These are phyloP conservation scores for Pterocles orientalis DNA, from an alignment of 2,113 vertebrate species.

Conservation along the genomic window DNA sequence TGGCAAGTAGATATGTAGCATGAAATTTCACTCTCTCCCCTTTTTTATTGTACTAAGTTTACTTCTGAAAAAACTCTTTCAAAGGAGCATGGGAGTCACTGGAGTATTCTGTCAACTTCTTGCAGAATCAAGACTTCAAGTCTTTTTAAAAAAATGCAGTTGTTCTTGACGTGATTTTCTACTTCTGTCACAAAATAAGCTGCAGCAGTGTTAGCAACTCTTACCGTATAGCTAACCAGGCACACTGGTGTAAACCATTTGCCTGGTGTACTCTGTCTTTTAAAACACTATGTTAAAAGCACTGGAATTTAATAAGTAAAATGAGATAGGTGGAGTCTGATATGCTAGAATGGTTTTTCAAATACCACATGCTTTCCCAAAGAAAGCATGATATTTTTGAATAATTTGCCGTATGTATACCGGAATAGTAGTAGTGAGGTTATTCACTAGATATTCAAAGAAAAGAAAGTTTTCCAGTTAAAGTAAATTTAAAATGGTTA, in stretches of 20 bases:
- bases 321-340: neutral
- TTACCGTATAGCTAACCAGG: accelerated
- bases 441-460: neutral
- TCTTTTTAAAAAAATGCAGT: neutral
- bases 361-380: neutral
- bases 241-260: neutral
- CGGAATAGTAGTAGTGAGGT: neutral
- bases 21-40: accelerated
- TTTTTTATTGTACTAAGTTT: neutral
- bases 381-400: neutral
- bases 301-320: neutral
- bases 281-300: neutral
- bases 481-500: neutral
- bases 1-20: neutral
- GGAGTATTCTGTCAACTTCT: neutral
- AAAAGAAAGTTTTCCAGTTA: neutral
- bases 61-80: neutral
- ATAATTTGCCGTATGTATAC: neutral
- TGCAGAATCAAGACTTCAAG: neutral
- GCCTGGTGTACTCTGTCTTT: neutral
- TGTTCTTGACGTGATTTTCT: neutral
- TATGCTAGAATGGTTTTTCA: neutral
- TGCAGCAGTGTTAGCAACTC: neutral
- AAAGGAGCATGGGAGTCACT: neutral
- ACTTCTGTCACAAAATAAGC: neutral